Conservation (phyloP, 2,888 invertebrate species). For the Hydrotaea diabolus region DNA sequence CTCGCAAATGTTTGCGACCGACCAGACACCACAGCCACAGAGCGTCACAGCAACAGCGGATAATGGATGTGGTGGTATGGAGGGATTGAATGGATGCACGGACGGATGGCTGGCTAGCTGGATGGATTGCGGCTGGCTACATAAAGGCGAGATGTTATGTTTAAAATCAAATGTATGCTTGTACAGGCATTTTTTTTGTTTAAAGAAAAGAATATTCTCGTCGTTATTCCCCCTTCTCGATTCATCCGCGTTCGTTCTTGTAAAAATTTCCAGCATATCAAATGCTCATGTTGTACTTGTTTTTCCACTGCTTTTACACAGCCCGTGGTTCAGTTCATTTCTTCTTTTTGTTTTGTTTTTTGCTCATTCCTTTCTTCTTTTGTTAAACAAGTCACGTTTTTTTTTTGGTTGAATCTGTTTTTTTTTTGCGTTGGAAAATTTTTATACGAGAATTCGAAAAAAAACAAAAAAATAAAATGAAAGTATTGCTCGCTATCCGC, state of each 20-base stretch:
- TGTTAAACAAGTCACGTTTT: conserved; percentile 52
- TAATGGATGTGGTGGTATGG: neutral
- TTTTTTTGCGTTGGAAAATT: neutral
- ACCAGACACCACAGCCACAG: neutral
- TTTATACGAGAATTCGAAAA: neutral
- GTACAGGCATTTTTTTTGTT: neutral
- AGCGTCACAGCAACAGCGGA: neutral
- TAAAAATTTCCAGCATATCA: conserved; percentile 1
- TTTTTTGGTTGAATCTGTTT: conserved; percentile 32
- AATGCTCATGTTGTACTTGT: conserved; percentile 12
- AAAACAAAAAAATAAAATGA: conserved; percentile 20
- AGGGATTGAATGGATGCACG: neutral
- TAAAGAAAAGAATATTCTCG: neutral
- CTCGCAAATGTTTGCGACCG: neutral
- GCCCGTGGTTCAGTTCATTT: neutral
- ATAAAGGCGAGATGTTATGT: conserved; percentile 9
- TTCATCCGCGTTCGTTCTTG: neutral
- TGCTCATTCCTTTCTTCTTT: conserved; percentile 11
- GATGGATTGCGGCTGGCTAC: neutral
- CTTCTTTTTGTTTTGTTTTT: neutral
- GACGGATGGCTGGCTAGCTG: neutral
- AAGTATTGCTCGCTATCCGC: conserved; percentile 6
- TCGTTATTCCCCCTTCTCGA: neutral
- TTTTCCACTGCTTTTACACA: conserved; percentile 19
- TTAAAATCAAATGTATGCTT: conserved; percentile 4